phyloP scores from a whole-genome alignment of 2,888 invertebrate species.

The Scaptomyza tumidula region DNA sequence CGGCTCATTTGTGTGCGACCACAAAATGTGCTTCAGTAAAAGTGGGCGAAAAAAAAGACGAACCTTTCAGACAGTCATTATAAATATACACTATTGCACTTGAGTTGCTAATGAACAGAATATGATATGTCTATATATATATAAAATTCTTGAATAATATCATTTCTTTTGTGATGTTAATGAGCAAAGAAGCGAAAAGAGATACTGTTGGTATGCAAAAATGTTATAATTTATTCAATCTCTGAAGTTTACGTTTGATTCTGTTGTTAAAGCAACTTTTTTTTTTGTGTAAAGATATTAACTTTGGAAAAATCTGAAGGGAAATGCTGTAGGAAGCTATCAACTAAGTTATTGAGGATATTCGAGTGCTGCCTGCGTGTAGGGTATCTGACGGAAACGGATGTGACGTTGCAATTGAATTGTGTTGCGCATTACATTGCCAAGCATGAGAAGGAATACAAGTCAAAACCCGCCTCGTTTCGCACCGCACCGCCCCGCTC shows the following conservation, averaged over 20 bases:
- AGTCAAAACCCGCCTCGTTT: constrained; percentile 13
- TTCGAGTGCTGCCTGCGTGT: neutral
- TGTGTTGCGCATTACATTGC: constrained; percentile 70
- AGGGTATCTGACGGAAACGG: constrained; percentile 55
- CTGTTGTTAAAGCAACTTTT: neutral
- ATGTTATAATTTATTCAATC: too few species aligned
- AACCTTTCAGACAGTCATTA: neutral
- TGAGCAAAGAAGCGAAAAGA: neutral
- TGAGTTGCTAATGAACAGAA: neutral
- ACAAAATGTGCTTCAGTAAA: constrained; percentile 46
- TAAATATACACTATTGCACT: constrained; percentile 2
- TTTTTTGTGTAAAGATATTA: neutral
- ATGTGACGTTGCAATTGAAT: constrained; percentile 74
- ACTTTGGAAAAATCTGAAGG: too few species aligned
- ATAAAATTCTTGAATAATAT: too few species aligned
- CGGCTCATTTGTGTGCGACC: constrained; percentile 73
- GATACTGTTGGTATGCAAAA: neutral
- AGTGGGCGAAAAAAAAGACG: too few species aligned
- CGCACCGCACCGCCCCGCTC: neutral
- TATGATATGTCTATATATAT: neutral
- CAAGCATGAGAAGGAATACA: constrained; percentile 29
- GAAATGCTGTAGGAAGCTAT: neutral
- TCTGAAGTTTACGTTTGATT: too few species aligned
- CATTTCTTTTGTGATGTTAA: neutral
- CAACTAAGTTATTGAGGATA: constrained; percentile 2